These are phyloP conservation scores for Trachemys scripta DNA, from an alignment of 2,113 vertebrate species.

Conservation along the genomic window DNA sequence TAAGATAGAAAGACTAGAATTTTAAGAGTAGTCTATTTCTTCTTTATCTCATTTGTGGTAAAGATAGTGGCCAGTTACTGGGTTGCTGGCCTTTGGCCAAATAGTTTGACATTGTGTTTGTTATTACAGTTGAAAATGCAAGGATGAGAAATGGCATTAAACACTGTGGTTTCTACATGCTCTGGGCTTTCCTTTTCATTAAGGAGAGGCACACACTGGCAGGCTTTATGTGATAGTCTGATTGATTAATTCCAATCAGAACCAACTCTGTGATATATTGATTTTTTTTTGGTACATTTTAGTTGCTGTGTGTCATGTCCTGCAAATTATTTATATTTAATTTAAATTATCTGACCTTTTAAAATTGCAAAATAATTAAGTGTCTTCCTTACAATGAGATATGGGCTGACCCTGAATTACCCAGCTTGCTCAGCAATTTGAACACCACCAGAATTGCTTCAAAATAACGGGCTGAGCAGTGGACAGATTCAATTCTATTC, in stretches of 20 bases:
- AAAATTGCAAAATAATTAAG: conserved; percentile 59
- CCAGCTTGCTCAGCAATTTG: conserved; percentile 43
- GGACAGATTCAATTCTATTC: not conserved
- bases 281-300: conserved; percentile 47
- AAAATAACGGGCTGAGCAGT: conserved; percentile 28
- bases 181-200: conserved; percentile 33
- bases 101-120: conserved; percentile 11
- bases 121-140: conserved; percentile 15
- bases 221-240: conserved; percentile 22
- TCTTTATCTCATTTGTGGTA: conserved; percentile 11
- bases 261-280: conserved; percentile 30
- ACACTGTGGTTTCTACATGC: not conserved
- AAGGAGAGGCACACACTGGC: conserved; percentile 4
- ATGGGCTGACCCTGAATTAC: not conserved
- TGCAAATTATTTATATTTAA: conserved; percentile 64
- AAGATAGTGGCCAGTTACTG: not conserved
- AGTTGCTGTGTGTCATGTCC: conserved; percentile 44
- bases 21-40: conserved; percentile 18
- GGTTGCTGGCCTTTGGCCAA: not conserved
- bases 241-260: conserved; percentile 57
- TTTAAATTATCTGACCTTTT: conserved; percentile 70
- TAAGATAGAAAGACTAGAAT: not conserved
- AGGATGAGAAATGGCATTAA: conserved; percentile 30
- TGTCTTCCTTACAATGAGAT: conserved; percentile 28
- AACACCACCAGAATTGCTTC: conserved; percentile 24